Evolutionary conservation across 2,113 vertebrate species (phyloP).

Genomic region (Heterotilapia buettikoferi): DNA sequence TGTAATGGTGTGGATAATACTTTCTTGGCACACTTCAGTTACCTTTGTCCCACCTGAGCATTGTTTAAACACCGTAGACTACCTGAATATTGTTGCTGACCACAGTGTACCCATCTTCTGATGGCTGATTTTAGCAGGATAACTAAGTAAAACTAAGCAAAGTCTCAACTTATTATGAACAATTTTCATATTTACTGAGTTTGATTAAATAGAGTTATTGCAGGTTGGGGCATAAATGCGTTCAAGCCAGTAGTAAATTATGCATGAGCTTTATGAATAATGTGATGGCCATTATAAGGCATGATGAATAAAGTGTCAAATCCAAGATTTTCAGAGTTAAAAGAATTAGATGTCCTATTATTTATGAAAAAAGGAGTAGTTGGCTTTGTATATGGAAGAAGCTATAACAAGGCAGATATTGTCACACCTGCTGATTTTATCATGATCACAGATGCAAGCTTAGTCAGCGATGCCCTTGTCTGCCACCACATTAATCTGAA

Average conservation of each 20-base stretch:
- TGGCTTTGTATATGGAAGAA: not conserved
- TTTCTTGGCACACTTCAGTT: not conserved
- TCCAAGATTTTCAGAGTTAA: not conserved
- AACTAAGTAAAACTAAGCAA: not conserved
- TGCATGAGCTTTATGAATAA: not conserved
- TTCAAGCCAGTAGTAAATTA: not conserved
- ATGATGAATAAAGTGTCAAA: not conserved
- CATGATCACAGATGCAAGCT: not conserved
- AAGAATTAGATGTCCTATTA: too few species aligned
- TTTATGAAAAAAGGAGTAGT: not conserved
- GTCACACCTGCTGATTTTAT: not conserved
- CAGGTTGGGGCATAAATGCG: not conserved
- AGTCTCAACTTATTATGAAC: not conserved
- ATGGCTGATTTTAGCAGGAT: not conserved
- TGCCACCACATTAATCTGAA: conserved; percentile 13
- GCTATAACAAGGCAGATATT: not conserved
- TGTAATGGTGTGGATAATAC: not conserved
- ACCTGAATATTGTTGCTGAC: not conserved
- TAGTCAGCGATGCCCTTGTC: not conserved
- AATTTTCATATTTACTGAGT: not conserved
- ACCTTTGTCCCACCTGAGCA: not conserved
- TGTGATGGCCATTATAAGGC: not conserved
- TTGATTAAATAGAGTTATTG: not conserved
- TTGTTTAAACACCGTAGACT: not conserved
- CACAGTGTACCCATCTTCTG: not conserved